phyloP scores from a whole-genome alignment of 1,140 invertebrate species.

The Thereuonema tuberculata region DNA sequence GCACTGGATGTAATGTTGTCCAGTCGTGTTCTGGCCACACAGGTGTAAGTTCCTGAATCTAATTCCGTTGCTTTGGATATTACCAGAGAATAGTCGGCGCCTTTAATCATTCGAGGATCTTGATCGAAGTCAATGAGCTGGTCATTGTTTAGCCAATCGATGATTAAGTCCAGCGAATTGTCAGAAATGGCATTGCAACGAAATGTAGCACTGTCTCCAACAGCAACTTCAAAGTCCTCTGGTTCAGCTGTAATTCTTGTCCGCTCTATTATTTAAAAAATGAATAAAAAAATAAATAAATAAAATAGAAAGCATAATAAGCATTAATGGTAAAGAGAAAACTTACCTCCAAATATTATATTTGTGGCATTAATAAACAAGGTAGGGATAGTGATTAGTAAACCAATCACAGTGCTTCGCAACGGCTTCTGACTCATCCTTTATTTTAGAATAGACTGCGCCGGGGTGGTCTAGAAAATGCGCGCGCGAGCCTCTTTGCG shows the following conservation, averaged over 20 bases:
- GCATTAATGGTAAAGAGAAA: not conserved
- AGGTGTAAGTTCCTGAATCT: constrained; percentile 91
- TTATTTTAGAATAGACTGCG: no score
- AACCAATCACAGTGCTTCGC: no score
- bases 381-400: no score
- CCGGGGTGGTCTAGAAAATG: no score
- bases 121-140: constrained; percentile 72
- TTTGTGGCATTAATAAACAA: no score
- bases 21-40: constrained; percentile 77
- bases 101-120: constrained; percentile 46
- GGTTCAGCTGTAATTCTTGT: constrained; percentile 73
- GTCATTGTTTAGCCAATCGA: constrained; percentile 77
- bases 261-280: constrained; percentile 39
- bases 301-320: not conserved
- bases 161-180: constrained; percentile 56
- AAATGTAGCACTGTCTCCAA: constrained; percentile 77
- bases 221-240: constrained; percentile 78
- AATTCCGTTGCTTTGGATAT: constrained; percentile 87
- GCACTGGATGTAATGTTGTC: constrained; percentile 71
- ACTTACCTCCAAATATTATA: no score
- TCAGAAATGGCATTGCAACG: constrained; percentile 83
- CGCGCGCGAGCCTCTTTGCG: no score
- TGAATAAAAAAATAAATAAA: no score
- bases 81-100: constrained; percentile 74
- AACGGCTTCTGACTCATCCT: no score